Percentiles rank a stretch among this genome's conserved stretches.
phyloP scores from a whole-genome alignment of 2,888 invertebrate species.

The Epirrhoe tristata region DNA sequence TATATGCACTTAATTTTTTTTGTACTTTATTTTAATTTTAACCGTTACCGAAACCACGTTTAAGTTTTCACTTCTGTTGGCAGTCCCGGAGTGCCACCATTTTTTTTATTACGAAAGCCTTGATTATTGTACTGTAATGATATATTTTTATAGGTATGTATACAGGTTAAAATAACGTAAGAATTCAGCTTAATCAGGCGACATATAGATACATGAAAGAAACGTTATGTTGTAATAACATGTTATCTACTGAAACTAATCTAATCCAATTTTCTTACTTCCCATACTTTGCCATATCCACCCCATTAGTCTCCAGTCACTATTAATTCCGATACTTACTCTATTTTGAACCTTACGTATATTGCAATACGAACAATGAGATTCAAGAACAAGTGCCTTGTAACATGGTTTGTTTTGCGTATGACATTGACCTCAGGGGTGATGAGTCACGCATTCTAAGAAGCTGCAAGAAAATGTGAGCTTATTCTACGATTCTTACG shows the following conservation, averaged over 20 bases:
- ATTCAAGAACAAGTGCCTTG: not conserved
- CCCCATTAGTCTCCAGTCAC: constrained; percentile 58
- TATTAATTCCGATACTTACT: constrained; percentile 5
- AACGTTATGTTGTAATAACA: not conserved
- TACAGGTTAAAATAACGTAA: not conserved
- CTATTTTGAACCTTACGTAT: constrained; percentile 4
- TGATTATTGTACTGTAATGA: no score
- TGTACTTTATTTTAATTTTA: no score
- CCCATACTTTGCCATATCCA: constrained; percentile 48
- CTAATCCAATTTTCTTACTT: constrained; percentile 28
- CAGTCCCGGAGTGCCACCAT: no score
- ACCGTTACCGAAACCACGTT: no score
- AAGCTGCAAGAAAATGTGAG: not conserved
- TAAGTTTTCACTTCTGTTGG: no score
- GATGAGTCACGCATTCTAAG: constrained; percentile 50
- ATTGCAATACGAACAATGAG: not conserved
- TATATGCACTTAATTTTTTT: no score
- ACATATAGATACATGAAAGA: not conserved
- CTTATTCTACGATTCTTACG: not conserved
- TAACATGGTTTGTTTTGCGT: constrained; percentile 41
- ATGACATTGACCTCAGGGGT: constrained; percentile 65
- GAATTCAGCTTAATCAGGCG: not conserved
- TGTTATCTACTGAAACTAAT: constrained; percentile 20
- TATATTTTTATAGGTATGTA: no score
- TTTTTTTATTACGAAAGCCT: no score